Evolutionary conservation across 2,113 vertebrate genomes (phyloP).

Genomic region (Saguinus midas): DNA sequence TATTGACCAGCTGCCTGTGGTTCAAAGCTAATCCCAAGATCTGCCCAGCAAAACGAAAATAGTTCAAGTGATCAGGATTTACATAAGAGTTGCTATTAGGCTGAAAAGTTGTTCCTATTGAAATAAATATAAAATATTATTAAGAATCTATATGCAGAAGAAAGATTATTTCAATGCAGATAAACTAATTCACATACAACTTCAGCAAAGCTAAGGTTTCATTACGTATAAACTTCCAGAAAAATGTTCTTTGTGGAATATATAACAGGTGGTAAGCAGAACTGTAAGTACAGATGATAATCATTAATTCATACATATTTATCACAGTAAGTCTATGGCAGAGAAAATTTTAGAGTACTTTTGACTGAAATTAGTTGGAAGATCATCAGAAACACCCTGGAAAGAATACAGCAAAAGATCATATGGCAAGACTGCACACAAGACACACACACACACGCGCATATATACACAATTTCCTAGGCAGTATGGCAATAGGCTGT

Average conservation of each 20-base stretch:
- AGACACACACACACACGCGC: not conserved
- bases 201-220: not conserved
- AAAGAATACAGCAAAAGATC: slow-evolving; percentile 7
- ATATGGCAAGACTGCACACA: not conserved
- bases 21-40: slow-evolving; percentile 97
- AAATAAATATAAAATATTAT: slow-evolving; percentile 66
- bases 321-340: not conserved
- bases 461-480: not conserved
- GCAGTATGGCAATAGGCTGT: not conserved
- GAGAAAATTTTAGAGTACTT: slow-evolving; percentile 47
- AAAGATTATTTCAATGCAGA: slow-evolving; percentile 7
- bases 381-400: not conserved
- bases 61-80: slow-evolving; percentile 98
- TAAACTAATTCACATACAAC: slow-evolving; percentile 24
- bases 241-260: slow-evolving; percentile 13
- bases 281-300: not conserved
- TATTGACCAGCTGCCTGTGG: slow-evolving; percentile 97
- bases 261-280: not conserved
- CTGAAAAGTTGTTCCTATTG: slow-evolving; percentile 96
- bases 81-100: slow-evolving; percentile 99
- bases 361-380: slow-evolving; percentile 16
- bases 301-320: slow-evolving; percentile 28
- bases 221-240: not conserved
- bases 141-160: slow-evolving; percentile 19
- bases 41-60: slow-evolving; percentile 96